A percentile compares a stretch with the other conserved stretches of the same genome.
These are phyloP conservation scores for Mesitornis unicolor DNA, from an alignment of 2,113 vertebrate genomes.

Conservation along the genomic window DNA sequence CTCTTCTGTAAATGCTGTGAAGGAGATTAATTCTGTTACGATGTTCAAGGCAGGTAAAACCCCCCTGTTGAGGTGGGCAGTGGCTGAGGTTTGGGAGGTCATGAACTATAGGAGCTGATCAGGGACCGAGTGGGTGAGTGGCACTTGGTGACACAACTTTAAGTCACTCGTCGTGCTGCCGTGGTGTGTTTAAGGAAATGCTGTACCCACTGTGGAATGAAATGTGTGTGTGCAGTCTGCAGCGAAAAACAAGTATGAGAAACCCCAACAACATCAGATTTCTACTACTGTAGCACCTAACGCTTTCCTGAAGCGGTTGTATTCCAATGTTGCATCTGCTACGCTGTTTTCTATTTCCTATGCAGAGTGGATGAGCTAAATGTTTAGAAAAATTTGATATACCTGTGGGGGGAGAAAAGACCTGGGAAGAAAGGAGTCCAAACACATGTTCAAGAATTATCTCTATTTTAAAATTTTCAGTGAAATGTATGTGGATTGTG, in stretches of 20 bases:
- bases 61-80: too few relatives aligned
- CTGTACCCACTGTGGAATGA: too few relatives aligned
- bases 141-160: too few relatives aligned
- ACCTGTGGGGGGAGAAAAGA: not conserved
- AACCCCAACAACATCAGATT: not conserved
- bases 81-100: too few relatives aligned
- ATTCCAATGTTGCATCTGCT: not conserved
- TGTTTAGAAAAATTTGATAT: not conserved
- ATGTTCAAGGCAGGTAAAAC: too few relatives aligned
- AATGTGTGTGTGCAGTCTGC: too few relatives aligned
- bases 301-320: not conserved
- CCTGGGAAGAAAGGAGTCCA: not conserved
- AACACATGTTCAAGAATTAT: not conserved
- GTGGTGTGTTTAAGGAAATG: too few relatives aligned
- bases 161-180: too few relatives aligned
- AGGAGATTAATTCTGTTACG: too few relatives aligned
- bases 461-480: not conserved
- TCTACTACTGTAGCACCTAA: not conserved
- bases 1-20: too few relatives aligned
- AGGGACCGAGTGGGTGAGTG: too few relatives aligned
- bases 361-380: not conserved
- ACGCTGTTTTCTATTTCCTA: fast-evolving
- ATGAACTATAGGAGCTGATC: too few relatives aligned
- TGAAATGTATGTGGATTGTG: not conserved
- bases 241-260: not conserved